phyloP scores from a whole-genome alignment of 2,888 invertebrate species.

The Papilio demoleus region DNA sequence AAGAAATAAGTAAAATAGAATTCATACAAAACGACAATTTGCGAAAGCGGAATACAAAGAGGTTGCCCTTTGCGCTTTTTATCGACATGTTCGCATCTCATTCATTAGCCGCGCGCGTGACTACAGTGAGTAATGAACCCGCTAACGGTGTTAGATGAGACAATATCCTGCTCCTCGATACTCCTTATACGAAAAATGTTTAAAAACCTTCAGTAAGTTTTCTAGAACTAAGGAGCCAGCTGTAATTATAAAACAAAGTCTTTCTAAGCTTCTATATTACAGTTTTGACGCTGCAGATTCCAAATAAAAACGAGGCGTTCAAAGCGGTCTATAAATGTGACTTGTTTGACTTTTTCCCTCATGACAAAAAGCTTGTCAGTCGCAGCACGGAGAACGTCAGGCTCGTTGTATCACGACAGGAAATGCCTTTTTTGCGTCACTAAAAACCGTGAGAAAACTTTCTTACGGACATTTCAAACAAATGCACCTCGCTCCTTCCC shows the following conservation, averaged over 20 bases:
- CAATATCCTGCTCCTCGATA: slow-evolving; percentile 11
- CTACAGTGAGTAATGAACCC: slow-evolving; percentile 31
- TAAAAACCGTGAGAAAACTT: slow-evolving; percentile 38
- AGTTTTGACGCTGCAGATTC: neutral
- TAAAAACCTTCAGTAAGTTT: neutral
- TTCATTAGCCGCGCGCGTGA: slow-evolving; percentile 38
- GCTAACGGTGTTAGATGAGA: slow-evolving; percentile 32
- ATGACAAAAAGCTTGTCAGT: slow-evolving; percentile 17
- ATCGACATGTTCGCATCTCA: slow-evolving; percentile 33
- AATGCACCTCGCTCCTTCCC: slow-evolving; percentile 17
- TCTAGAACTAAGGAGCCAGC: neutral
- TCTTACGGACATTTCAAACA: slow-evolving; percentile 31
- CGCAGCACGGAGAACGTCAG: slow-evolving; percentile 22
- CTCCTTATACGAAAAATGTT: neutral
- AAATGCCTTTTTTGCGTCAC: slow-evolving; percentile 30
- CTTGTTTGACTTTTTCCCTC: slow-evolving; percentile 16
- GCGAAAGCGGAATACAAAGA: slow-evolving; percentile 7
- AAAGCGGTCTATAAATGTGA: neutral
- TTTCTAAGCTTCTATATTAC: too few species aligned
- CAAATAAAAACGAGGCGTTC: neutral
- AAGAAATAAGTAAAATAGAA: neutral
- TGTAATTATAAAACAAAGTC: neutral
- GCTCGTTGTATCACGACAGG: slow-evolving; percentile 30
- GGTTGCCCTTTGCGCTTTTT: slow-evolving; percentile 16
- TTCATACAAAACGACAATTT: slow-evolving; percentile 18